Base-by-base conservation (phyloP, 2,113 vertebrate genomes). In the Poicephalus gulielmi region DNA sequence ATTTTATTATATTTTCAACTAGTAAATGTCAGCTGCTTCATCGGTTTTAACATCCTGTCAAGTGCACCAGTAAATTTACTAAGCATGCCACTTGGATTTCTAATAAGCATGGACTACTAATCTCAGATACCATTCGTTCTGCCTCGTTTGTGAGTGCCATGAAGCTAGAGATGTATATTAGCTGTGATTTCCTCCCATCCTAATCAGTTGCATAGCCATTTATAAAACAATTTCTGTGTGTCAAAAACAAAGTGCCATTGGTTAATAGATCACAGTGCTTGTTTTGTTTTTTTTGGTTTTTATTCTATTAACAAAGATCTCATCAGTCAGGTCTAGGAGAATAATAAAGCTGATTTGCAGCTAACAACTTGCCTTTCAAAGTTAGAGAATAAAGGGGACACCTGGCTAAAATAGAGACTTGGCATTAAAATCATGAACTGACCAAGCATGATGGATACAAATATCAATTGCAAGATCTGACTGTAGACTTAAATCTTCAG, bases 21-120 rank as follows among this genome's bases (percentile, higher is more conserved):
- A 27, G 31, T 30, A 92, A 94, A 92, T 76, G 62, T 62, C 90
- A 94, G 31, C 22, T 79, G 37, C 69, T 96, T 92, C 80, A 91
- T 82, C 68, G 41, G 55, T 80, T 96, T 93, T 64, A 83, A 31
- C 44, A 5, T 50, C 41, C 1, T 47, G 14, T 92, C 69, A 76
- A 44, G 50, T 78, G 37, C 74, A 44, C 37, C 8, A 43, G 60
- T 86, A 84, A 74, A 89, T 95, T 66, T 46, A 75, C n/a, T 52
- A 74, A 94, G 43, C 30, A 64, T 9, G 33, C 15, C 41, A 25
- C 49, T 70, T 90, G 50, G 77, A 11, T 89, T 84, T 73, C 64
- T 86, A 85, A 75, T 37, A 50, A 63, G n/a, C 63, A n/a, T n/a
- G 74, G 63, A 37, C 23, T 53, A 6, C 43, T 70, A 50, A 53